These are phyloP conservation scores for Amphipoea oculea DNA, from an alignment of 2,888 invertebrate species.

Conservation along the genomic window DNA sequence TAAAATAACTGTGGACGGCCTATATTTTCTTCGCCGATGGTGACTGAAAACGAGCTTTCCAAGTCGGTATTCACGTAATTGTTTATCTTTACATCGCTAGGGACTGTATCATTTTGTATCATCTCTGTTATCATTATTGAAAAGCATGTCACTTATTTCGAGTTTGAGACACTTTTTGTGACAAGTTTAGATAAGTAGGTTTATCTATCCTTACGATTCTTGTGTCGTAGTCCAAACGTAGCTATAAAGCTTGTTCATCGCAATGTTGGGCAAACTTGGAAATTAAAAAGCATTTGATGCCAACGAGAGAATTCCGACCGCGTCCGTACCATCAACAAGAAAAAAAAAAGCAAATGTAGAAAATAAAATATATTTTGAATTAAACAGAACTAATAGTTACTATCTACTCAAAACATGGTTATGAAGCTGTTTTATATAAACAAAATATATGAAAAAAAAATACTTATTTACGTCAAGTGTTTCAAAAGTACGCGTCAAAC, in stretches of 20 bases:
- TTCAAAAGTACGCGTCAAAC: constrained; percentile 21
- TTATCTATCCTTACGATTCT: background rate
- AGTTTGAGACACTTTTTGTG: constrained; percentile 25
- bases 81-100: background rate
- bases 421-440: constrained; percentile 29
- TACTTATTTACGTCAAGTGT: constrained; percentile 32
- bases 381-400: constrained; percentile 44
- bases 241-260: background rate
- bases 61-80: background rate
- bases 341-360: constrained; percentile 44
- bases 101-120: background rate
- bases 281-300: constrained; percentile 19
- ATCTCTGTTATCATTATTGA: background rate
- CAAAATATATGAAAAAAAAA: constrained; percentile 45
- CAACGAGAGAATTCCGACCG: constrained; percentile 46
- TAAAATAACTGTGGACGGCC: background rate
- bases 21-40: background rate
- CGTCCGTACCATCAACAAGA: constrained; percentile 5
- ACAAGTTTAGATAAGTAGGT: background rate
- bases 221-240: constrained; percentile 45
- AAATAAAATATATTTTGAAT: constrained; percentile 58
- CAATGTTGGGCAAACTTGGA: background rate
- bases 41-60: background rate
- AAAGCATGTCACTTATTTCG: constrained; percentile 3
- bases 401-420: constrained; percentile 45